A percentile compares a stretch with the other conserved stretches of the same genome.
phyloP scores from a whole-genome alignment of 1,140 invertebrate species.

The Drosophila suzukii region DNA sequence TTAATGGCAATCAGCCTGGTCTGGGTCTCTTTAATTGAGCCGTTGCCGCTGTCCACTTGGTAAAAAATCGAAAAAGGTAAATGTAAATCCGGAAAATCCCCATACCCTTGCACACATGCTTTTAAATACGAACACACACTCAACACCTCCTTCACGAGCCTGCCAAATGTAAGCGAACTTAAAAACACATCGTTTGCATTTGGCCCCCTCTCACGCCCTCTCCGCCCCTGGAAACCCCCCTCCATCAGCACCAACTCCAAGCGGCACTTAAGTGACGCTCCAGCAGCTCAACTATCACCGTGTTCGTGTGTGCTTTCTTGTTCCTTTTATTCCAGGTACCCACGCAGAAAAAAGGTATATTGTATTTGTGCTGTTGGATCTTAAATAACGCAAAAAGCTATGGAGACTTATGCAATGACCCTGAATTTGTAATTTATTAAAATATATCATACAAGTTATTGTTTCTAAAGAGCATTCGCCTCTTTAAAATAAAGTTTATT shows the following conservation, averaged over 20 bases:
- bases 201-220: slow-evolving; percentile 10
- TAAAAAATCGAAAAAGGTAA: slow-evolving; percentile 23
- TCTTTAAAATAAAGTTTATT: no score
- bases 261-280: slow-evolving; percentile 80
- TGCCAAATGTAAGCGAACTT: slow-evolving; percentile 82
- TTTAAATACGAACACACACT: slow-evolving; percentile 71
- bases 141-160: slow-evolving; percentile 63
- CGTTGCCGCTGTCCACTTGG: slow-evolving; percentile 32
- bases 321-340: slow-evolving; percentile 46
- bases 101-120: slow-evolving; percentile 51
- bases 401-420: not conserved
- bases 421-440: no score
- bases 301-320: slow-evolving; percentile 37
- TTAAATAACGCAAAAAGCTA: not conserved
- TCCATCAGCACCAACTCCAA: slow-evolving; percentile 36
- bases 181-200: slow-evolving; percentile 82
- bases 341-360: slow-evolving; percentile 28
- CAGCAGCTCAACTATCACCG: slow-evolving; percentile 75
- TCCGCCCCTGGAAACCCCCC: slow-evolving; percentile 5
- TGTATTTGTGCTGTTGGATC: slow-evolving; percentile 12
- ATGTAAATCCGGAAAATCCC: slow-evolving; percentile 33
- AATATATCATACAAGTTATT: no score
- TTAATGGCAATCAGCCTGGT: slow-evolving; percentile 30
- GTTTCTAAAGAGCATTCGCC: no score
- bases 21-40: slow-evolving; percentile 48